Evolutionary conservation across 2,888 invertebrate genomes (phyloP).

Genomic region (Ophraella communa): DNA sequence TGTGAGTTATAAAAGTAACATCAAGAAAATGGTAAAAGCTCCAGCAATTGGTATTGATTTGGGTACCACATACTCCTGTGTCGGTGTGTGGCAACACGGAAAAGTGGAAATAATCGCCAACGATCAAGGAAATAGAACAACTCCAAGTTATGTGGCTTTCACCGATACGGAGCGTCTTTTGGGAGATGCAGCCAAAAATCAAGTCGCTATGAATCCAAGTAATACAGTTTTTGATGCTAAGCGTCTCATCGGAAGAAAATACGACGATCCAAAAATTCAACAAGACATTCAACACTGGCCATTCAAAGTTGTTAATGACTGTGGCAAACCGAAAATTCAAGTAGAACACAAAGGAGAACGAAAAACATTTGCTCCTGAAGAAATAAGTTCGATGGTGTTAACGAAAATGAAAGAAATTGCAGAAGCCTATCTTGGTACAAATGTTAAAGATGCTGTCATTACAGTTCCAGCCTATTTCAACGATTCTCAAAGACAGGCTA

Average conservation of each 20-base stretch:
- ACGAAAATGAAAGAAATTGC: too few species aligned
- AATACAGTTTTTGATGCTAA: too few species aligned
- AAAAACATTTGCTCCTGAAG: too few species aligned
- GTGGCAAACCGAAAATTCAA: too few species aligned
- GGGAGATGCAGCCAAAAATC: slow-evolving; percentile 75
- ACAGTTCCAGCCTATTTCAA: background rate
- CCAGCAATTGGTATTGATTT: slow-evolving; percentile 80
- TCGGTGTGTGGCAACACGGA: slow-evolving; percentile 81
- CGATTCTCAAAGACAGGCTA: background rate
- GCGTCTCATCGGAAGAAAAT: too few species aligned
- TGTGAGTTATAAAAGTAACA: slow-evolving; percentile 6
- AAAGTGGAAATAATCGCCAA: slow-evolving; percentile 88
- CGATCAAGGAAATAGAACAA: slow-evolving; percentile 84
- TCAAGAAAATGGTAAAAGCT: slow-evolving; percentile 53
- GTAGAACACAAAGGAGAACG: too few species aligned
- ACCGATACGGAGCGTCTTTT: slow-evolving; percentile 72
- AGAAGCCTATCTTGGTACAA: background rate
- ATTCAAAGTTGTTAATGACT: too few species aligned
- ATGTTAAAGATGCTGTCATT: background rate
- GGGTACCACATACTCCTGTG: slow-evolving; percentile 88
- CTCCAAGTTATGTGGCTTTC: slow-evolving; percentile 80
- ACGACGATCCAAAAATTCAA: too few species aligned
- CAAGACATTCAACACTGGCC: too few species aligned
- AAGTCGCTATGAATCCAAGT: too few species aligned
- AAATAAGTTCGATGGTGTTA: too few species aligned